Evolutionary conservation across 2,888 invertebrate species (phyloP).

Genomic region (Invenusta paracnida): DNA sequence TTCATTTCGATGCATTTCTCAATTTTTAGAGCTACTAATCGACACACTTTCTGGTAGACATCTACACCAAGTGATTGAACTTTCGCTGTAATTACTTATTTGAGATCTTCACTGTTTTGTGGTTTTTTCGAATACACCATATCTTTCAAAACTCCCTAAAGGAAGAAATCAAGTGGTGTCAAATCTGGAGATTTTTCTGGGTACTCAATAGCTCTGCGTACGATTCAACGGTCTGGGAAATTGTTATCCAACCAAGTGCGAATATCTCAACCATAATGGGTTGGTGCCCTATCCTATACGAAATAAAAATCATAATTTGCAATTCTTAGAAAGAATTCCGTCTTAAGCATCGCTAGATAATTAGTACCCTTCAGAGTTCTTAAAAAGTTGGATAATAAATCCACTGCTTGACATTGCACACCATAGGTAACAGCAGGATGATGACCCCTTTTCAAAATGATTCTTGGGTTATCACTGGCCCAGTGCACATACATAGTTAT

Average conservation of each 20-base stretch:
- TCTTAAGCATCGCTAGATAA: background rate
- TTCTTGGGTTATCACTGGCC: too few species aligned
- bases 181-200: background rate
- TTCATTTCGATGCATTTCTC: background rate
- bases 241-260: background rate
- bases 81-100: background rate
- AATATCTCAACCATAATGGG: background rate
- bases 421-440: background rate
- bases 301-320: background rate
- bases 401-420: background rate
- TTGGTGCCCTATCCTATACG: background rate
- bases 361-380: background rate
- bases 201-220: background rate
- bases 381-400: background rate
- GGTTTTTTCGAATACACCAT: background rate
- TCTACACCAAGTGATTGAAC: background rate
- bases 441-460: background rate
- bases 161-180: background rate
- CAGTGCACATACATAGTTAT: too few species aligned
- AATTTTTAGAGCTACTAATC: background rate
- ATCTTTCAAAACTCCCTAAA: background rate
- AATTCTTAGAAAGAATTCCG: background rate
- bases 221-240: background rate
- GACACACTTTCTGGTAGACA: background rate
- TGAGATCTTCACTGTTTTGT: background rate